phyloP scores from a whole-genome alignment of 1,140 invertebrate genomes.

The Micrasema longulum region DNA sequence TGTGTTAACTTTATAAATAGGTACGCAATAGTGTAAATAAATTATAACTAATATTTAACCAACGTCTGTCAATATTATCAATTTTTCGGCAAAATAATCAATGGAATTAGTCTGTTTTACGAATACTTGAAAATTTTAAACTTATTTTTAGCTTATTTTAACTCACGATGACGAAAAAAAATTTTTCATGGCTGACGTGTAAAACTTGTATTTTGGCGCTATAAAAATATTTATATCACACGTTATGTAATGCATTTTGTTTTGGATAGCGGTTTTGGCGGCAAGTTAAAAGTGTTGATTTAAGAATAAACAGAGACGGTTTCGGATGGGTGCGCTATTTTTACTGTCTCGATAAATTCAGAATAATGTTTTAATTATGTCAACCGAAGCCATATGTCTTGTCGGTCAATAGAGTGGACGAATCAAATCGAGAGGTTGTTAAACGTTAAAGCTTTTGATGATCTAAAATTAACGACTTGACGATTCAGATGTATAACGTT shows the following conservation, averaged over 20 bases:
- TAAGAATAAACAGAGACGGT: neutral
- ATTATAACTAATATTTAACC: no score
- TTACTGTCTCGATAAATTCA: constrained; percentile 52
- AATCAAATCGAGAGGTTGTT: constrained; percentile 42
- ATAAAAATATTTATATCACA: no score
- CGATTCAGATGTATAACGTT: constrained; percentile 6
- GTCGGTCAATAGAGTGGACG: constrained; percentile 20
- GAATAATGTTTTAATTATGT: constrained; percentile 53
- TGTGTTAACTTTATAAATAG: no score
- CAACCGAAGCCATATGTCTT: constrained; percentile 40
- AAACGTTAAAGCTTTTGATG: constrained; percentile 19
- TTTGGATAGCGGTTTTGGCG: neutral
- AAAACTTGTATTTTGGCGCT: no score
- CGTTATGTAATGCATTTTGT: neutral
- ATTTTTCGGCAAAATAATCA: no score
- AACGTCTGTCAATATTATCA: no score
- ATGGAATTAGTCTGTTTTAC: no score
- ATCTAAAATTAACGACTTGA: constrained; percentile 27
- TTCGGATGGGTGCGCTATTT: constrained; percentile 34
- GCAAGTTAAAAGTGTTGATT: neutral
- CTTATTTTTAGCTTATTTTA: no score
- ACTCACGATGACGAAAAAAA: no score
- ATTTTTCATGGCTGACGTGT: no score
- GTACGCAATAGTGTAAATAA: no score
- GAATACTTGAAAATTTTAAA: no score